Conservation (phyloP, 2,888 invertebrate genomes). For the Drosophila kuntzei region DNA sequence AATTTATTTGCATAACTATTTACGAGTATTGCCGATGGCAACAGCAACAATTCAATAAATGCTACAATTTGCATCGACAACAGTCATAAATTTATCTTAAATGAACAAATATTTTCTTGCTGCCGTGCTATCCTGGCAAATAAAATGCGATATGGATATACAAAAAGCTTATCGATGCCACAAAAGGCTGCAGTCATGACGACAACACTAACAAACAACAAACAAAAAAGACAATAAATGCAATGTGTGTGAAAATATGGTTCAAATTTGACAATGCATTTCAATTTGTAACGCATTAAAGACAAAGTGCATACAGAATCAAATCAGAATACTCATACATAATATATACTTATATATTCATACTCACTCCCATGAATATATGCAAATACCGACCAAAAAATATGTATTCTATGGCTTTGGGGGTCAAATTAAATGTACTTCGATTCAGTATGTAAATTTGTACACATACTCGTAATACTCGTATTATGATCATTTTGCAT, state of each 20-base stretch:
- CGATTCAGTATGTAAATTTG: slow-evolving; percentile 23
- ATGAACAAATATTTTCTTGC: slow-evolving; percentile 80
- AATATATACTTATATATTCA: slow-evolving; percentile 32
- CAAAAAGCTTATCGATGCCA: slow-evolving; percentile 74
- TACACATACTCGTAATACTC: no score
- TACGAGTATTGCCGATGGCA: slow-evolving; percentile 54
- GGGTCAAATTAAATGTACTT: slow-evolving; percentile 12
- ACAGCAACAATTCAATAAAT: slow-evolving; percentile 72
- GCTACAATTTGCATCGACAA: slow-evolving; percentile 77
- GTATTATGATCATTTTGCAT: background rate
- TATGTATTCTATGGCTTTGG: slow-evolving; percentile 5
- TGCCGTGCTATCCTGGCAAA: slow-evolving; percentile 64
- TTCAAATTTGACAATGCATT: slow-evolving; percentile 66
- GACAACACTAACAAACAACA: slow-evolving; percentile 25
- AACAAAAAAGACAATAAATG: slow-evolving; percentile 42
- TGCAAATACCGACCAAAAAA: background rate
- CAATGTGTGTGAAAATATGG: slow-evolving; percentile 32
- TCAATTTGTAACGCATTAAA: slow-evolving; percentile 73
- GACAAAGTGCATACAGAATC: slow-evolving; percentile 58
- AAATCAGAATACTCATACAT: slow-evolving; percentile 30
- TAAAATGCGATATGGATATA: slow-evolving; percentile 63
- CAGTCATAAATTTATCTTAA: slow-evolving; percentile 80
- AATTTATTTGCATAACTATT: slow-evolving; percentile 76
- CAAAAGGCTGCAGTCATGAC: slow-evolving; percentile 58
- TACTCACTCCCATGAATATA: background rate